These are phyloP conservation scores for Lithodes maja DNA, from an alignment of 2,888 invertebrate genomes.

Conservation along the genomic window DNA sequence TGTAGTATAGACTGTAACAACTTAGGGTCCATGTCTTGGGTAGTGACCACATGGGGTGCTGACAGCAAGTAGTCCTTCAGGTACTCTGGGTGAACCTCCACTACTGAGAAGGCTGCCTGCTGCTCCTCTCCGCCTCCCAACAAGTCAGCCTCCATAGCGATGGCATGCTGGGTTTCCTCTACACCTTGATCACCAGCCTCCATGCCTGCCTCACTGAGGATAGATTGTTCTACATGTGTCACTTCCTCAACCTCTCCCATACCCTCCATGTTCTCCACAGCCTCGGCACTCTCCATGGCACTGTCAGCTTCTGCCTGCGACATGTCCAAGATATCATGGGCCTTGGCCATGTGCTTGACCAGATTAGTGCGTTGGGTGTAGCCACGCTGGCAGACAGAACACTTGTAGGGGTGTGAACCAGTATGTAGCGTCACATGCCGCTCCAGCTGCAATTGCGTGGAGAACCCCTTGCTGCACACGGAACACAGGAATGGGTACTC, in stretches of 20 bases:
- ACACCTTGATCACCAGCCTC: conserved; percentile 9
- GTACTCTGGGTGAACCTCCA: conserved; percentile 60
- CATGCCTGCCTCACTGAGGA: conserved; percentile 31
- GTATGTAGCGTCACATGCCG: conserved; percentile 70
- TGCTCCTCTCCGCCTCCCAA: conserved; percentile 40
- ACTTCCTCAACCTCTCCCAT: conserved; percentile 55
- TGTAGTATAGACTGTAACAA: conserved; percentile 63
- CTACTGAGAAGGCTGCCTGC: conserved; percentile 55
- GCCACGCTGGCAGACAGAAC: conserved; percentile 62
- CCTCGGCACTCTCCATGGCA: conserved; percentile 51
- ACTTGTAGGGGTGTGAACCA: conserved; percentile 68
- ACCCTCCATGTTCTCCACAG: conserved; percentile 65
- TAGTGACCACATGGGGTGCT: conserved; percentile 52
- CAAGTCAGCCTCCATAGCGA: conserved; percentile 59
- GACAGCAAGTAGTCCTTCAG: conserved; percentile 61
- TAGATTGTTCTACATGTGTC: conserved; percentile 32
- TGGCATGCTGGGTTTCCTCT: conserved; percentile 33
- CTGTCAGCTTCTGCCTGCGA: conserved; percentile 45
- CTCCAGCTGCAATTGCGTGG: conserved; percentile 70
- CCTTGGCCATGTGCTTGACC: conserved; percentile 63
- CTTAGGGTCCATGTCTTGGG: conserved; percentile 66
- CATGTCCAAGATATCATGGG: conserved; percentile 53
- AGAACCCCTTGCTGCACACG: conserved; percentile 71
- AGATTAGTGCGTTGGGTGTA: conserved; percentile 66
- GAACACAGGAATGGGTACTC: conserved; percentile 71